A percentile compares a stretch with the other conserved stretches of the same genome.
Evolutionary conservation across 2,888 invertebrate genomes (phyloP).

Genomic region (Carterocephalus palaemon): DNA sequence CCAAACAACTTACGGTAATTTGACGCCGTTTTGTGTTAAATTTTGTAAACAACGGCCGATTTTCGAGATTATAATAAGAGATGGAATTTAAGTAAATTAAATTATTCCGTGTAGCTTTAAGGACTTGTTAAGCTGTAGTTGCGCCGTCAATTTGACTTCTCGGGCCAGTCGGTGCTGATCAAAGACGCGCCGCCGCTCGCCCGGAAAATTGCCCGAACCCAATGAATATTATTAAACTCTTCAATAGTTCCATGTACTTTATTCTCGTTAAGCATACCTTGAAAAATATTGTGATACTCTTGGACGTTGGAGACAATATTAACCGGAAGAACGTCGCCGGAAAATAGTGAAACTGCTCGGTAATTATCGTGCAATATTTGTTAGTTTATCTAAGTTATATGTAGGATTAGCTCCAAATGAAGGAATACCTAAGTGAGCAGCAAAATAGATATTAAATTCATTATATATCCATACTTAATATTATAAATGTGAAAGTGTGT

Average conservation of each 20-base stretch:
- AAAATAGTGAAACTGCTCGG: neutral
- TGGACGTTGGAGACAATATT: slow-evolving; percentile 2
- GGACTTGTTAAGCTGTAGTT: slow-evolving; percentile 49
- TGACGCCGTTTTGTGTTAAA: slow-evolving; percentile 15
- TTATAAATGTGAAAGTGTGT: too few relatives aligned
- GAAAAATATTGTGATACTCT: slow-evolving; percentile 30
- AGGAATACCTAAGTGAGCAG: too few relatives aligned
- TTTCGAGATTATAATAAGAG: slow-evolving; percentile 14
- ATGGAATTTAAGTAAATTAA: slow-evolving; percentile 32
- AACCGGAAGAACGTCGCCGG: neutral
- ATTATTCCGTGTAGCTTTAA: slow-evolving; percentile 36
- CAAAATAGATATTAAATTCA: too few relatives aligned
- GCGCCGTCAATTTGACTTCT: slow-evolving; percentile 62
- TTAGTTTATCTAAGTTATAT: neutral
- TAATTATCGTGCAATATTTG: neutral
- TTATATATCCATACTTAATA: too few relatives aligned
- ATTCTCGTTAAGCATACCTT: slow-evolving; percentile 58
- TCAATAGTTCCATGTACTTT: slow-evolving; percentile 71
- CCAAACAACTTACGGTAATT: slow-evolving; percentile 19
- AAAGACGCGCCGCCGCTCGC: slow-evolving; percentile 71
- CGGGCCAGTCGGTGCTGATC: slow-evolving; percentile 63
- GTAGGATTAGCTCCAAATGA: too few relatives aligned
- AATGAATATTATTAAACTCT: slow-evolving; percentile 80
- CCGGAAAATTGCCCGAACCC: slow-evolving; percentile 76
- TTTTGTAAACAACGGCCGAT: slow-evolving; percentile 16